phyloP scores from a whole-genome alignment of 2,797 vertebrate genomes.

The Meriones psammophilus region DNA sequence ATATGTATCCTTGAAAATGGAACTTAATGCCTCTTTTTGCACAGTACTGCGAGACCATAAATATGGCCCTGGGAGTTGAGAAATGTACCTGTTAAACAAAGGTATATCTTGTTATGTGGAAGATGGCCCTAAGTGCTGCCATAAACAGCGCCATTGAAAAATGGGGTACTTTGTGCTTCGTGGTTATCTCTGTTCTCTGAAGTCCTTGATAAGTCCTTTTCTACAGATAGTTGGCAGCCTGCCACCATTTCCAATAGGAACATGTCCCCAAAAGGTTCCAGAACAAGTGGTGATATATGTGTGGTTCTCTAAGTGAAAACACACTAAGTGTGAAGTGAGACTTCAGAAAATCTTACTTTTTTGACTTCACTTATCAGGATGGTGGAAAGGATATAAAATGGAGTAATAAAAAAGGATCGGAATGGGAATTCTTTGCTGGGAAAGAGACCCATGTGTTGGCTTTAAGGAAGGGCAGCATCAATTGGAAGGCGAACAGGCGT shows the following conservation, averaged over 20 bases:
- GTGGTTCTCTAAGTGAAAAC: not conserved
- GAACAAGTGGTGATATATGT: not conserved
- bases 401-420: not conserved
- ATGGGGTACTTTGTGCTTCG: not conserved
- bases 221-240: not conserved
- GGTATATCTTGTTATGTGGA: not conserved
- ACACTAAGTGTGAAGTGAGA: not conserved
- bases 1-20: not conserved
- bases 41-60: not conserved
- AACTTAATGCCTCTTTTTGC: not conserved
- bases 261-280: no score
- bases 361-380: constrained; percentile 19
- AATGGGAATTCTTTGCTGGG: no score
- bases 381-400: not conserved
- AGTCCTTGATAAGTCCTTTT: constrained; percentile 17
- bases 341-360: not conserved
- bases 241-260: not conserved
- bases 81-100: not conserved
- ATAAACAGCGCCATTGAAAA: no score
- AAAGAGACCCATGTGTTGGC: not conserved
- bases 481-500: rapidly evolving
- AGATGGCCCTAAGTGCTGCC: not conserved
- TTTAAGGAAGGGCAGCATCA: not conserved
- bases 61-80: not conserved
- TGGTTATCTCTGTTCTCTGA: not conserved